Evolutionary conservation across 2,113 vertebrate genomes (phyloP).

Genomic region (crab-eating macaque (Macaca fascicularis)): DNA sequence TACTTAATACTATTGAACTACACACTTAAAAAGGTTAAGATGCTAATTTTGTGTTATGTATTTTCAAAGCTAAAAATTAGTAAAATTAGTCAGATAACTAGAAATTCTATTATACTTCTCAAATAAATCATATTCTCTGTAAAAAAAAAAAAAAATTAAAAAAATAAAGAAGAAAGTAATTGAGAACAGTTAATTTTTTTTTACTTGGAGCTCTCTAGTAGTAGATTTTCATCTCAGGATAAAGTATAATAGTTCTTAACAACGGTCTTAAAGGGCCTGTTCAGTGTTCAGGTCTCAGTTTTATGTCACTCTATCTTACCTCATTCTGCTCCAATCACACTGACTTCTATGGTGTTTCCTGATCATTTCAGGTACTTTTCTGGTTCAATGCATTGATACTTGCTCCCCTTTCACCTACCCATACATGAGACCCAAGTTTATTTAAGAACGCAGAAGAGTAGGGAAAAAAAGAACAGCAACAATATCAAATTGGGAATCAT

Average conservation of each 20-base stretch:
- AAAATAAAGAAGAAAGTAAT: neutral
- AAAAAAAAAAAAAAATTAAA: neutral
- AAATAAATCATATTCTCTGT: neutral
- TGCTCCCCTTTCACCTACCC: neutral
- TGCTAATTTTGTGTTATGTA: neutral
- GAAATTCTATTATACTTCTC: neutral
- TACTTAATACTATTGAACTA: neutral
- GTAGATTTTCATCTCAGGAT: neutral
- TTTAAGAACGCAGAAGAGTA: neutral
- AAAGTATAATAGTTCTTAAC: neutral
- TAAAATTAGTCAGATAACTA: neutral
- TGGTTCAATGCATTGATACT: neutral
- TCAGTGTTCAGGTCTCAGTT: neutral
- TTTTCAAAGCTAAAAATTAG: neutral
- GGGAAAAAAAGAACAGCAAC: neutral
- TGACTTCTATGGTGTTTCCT: neutral
- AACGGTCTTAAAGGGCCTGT: neutral
- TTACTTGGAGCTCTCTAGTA: neutral
- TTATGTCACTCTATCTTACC: neutral
- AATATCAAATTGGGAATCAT: neutral
- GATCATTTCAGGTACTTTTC: neutral
- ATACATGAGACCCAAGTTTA: neutral
- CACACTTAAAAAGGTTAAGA: neutral
- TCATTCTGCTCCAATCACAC: neutral
- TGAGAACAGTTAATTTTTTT: neutral